phyloP scores from a whole-genome alignment of 2,888 invertebrate species.

The Metalampra italica region DNA sequence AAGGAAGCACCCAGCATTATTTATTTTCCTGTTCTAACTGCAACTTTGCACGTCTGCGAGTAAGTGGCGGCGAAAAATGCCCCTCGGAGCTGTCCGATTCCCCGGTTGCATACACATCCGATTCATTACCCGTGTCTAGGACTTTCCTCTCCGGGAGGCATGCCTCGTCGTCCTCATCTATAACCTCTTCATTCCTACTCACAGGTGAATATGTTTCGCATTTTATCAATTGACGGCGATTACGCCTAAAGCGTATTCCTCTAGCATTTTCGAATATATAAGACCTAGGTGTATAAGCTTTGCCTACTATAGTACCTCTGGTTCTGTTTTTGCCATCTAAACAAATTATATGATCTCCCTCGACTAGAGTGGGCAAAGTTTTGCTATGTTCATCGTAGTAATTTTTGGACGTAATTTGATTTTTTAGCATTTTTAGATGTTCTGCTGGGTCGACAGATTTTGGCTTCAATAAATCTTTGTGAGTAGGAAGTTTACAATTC shows the following conservation, averaged over 20 bases:
- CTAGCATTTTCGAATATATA: slow-evolving; percentile 1
- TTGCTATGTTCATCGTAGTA: not conserved
- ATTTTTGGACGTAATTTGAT: not conserved
- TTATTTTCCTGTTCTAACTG: too few species aligned
- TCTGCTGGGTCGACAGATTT: slow-evolving; percentile 1
- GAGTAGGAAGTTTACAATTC: slow-evolving; percentile 8
- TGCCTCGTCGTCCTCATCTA: too few species aligned
- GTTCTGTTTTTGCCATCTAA: not conserved
- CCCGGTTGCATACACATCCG: too few species aligned
- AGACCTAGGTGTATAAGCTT: slow-evolving; percentile 2
- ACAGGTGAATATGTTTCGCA: too few species aligned
- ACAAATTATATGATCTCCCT: slow-evolving; percentile 1
- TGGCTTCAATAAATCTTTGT: not conserved
- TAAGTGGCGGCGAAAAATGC: too few species aligned
- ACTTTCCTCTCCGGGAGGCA: too few species aligned
- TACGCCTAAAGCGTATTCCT: not conserved
- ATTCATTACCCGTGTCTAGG: too few species aligned
- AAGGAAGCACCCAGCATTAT: too few species aligned
- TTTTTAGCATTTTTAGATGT: slow-evolving; percentile 2
- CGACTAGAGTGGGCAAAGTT: not conserved
- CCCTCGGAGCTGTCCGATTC: too few species aligned
- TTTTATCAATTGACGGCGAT: slow-evolving; percentile 4
- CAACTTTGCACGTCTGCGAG: too few species aligned
- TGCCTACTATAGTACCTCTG: not conserved
- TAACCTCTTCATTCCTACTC: too few species aligned